Base-by-base conservation (phyloP, 2,113 vertebrate species). In the Propithecus coquereli region DNA sequence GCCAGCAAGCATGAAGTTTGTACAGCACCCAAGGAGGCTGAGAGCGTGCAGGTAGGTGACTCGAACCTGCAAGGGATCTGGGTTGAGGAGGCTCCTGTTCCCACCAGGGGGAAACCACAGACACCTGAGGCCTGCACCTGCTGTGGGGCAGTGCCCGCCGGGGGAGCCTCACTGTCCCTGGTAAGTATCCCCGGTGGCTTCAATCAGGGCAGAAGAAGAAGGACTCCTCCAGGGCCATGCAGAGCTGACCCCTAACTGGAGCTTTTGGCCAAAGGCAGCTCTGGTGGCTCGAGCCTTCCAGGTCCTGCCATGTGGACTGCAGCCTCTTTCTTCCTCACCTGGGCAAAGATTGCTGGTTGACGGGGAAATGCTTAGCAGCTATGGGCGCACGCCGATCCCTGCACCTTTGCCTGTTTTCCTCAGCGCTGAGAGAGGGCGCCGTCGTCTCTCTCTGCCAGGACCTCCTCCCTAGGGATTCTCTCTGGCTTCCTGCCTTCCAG, bases 311-410 rank as follows among this genome's bases (percentile, higher is more conserved):
- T 18, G 3, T 25, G 80, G 85, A 57, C 76, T 1, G 23, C 4
- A 23, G 50, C 59, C 61, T 47, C 37, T 37, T 61, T 30, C 70
- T 43, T 32, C 50, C 14, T 18, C 23, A 23, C 1, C 66, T 11
- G 12, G 54, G 34, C 23, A 23, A 6, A 18, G 34, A 45, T 1
- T 3, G 8, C 8, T 16, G 57, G 77, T 0, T 9, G 71, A 32
- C 0, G 23, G 77, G 43, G 32, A 79, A 45, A 22, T 14, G 3
- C 1, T 3, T 8, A 52, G 54, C 0, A 20, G 40, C 25, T 9
- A 1, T 0, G 1, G 14, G 27, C 32, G n/a, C 71, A 9, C 0
- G 13, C 2, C 0, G 2, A 14, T 4, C 14, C 13, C 23, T 0
- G 6, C 4, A 6, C 7, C 63, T 12, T 3, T 0, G 1, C 10